Evolutionary conservation across 2,113 vertebrate species (phyloP), one percentile per base, ranked within the genome.

Genomic region (Rattus rattus): DNA sequence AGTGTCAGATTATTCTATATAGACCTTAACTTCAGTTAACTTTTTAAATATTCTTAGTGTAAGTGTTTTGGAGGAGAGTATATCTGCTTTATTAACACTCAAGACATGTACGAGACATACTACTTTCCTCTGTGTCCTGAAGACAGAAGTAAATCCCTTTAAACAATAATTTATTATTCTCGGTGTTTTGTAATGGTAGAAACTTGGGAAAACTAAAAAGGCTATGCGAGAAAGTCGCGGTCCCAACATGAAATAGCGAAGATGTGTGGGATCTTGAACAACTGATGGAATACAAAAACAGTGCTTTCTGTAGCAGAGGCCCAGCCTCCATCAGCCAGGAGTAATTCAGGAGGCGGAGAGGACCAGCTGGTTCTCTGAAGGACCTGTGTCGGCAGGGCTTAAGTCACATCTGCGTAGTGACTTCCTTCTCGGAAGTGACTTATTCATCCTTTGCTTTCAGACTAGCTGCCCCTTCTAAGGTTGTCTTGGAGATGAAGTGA

Each of bases 201-300:
- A 99, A 98, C 98, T 99, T 70, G 93, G 99, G 99, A 98, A 99
- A 99, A 96, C 99, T n/a, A n/a, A 99, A 98, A 99, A 99, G 97
- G 96, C 97, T 81, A 99, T 99, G 72, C 98, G 99, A 97, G 99
- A 99, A 98, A 99, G 98, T 97, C 99, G 99, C 2, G 98, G 98
- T 9, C 98, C 98, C 26, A 99, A 99, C 97, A 99, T 99, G 99
- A 99, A 99, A 98, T 99, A 98, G 99, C 99, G 87, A 99, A 99
- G 98, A 99, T 99, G 99, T 99, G 99, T 98, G 98, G n/a, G 99
- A 99, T 98, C 98, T 99, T 70, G 98, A 99, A 97, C 98, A 98
- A 88, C 98, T 99, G 97, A 99, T 99, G 99, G 99, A 99, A 97
- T 99, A 99, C 98, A 99, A 99, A 99, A 97, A 90, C 99, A 99